These are phyloP conservation scores for Bolinopsis microptera DNA, from an alignment of 37 sponge, comb jelly and placozoan genomes.

Conservation along the genomic window DNA sequence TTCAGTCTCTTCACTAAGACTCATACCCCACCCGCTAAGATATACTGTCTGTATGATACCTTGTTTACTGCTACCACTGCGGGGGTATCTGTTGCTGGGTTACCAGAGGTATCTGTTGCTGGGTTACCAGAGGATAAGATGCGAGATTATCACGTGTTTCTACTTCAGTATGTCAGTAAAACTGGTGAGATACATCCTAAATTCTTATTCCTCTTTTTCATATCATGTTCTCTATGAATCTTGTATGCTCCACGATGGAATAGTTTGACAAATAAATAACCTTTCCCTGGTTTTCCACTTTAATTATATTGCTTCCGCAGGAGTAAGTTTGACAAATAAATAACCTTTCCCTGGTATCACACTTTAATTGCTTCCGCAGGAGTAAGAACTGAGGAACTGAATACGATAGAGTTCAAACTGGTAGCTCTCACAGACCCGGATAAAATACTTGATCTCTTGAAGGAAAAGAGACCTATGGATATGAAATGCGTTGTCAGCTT, in stretches of 20 bases:
- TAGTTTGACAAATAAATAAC: too few relatives aligned
- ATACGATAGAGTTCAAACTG: slow-evolving; percentile 43
- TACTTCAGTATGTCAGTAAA: slow-evolving; percentile 11
- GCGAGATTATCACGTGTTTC: not conserved
- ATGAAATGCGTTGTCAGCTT: slow-evolving; percentile 9
- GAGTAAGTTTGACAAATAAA: too few relatives aligned
- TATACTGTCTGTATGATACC: slow-evolving; percentile 31
- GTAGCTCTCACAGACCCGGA: slow-evolving; percentile 3
- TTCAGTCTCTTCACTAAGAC: slow-evolving; percentile 20
- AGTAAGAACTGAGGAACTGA: not conserved
- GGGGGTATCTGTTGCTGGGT: not conserved
- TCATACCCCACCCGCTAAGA: not conserved
- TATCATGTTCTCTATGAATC: too few relatives aligned
- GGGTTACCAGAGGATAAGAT: slow-evolving; percentile 16
- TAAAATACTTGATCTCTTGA: not conserved
- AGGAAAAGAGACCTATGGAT: not conserved
- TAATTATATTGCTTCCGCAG: too few relatives aligned
- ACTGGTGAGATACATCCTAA: slow-evolving; percentile 1
- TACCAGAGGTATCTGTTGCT: slow-evolving; percentile 2
- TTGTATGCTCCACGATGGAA: too few relatives aligned
- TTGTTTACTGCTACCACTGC: not conserved
- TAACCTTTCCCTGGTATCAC: too few relatives aligned
- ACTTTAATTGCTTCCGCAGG: not conserved
- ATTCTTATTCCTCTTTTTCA: not conserved
- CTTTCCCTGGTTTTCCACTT: too few relatives aligned